phyloP scores from a whole-genome alignment of 2,888 invertebrate genomes.

The Caenorhabditis uteleia region DNA sequence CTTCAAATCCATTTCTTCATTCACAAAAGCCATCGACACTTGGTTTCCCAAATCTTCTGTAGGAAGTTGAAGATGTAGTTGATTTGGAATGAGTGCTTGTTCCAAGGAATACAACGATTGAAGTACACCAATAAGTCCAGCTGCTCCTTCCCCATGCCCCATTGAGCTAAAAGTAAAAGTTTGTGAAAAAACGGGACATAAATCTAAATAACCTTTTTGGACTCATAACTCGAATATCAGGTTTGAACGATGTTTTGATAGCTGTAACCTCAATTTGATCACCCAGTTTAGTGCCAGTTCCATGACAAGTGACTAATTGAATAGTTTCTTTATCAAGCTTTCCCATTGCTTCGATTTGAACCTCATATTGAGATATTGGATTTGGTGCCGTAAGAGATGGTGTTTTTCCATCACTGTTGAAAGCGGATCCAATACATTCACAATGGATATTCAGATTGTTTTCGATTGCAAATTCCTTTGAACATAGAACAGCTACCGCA shows the following conservation, averaged over 20 bases:
- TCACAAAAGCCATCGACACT: slow-evolving; percentile 39
- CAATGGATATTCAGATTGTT: slow-evolving; percentile 33
- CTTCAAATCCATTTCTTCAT: slow-evolving; percentile 44
- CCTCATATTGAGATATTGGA: slow-evolving; percentile 48
- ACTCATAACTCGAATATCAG: slow-evolving; percentile 32
- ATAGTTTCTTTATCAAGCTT: slow-evolving; percentile 22
- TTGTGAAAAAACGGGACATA: background rate
- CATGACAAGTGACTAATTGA: slow-evolving; percentile 66
- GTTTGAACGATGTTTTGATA: slow-evolving; percentile 40
- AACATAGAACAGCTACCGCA: slow-evolving; percentile 59
- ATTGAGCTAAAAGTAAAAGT: slow-evolving; percentile 32
- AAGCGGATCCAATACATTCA: slow-evolving; percentile 47
- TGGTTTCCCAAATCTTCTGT: slow-evolving; percentile 39
- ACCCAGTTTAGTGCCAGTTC: slow-evolving; percentile 63
- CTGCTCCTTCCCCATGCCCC: slow-evolving; percentile 50
- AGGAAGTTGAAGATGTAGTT: slow-evolving; percentile 50
- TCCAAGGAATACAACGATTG: slow-evolving; percentile 45
- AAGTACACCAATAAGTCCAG: slow-evolving; percentile 47
- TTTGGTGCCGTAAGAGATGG: slow-evolving; percentile 60
- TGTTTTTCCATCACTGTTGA: slow-evolving; percentile 64
- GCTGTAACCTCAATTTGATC: slow-evolving; percentile 58
- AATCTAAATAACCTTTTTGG: slow-evolving; percentile 13
- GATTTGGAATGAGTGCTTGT: slow-evolving; percentile 42
- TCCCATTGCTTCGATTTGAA: slow-evolving; percentile 36
- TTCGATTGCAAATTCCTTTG: slow-evolving; percentile 32